Conservation (phyloP, 2,888 invertebrate genomes). For the Strigamia crassipes region DNA sequence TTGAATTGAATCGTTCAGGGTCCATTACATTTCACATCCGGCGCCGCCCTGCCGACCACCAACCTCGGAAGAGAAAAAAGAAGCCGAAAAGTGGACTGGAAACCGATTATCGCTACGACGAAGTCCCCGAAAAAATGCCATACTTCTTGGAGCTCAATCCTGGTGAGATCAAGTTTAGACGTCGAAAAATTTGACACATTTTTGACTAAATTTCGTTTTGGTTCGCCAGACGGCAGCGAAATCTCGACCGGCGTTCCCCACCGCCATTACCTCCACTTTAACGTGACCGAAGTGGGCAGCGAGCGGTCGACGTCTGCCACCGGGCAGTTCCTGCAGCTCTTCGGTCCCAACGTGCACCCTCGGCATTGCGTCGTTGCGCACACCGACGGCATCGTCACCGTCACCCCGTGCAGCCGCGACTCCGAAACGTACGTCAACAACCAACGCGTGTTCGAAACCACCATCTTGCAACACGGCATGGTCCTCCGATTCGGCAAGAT, state of each 20-base stretch:
- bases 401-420: conserved; percentile 90
- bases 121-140: conserved; percentile 61
- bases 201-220: too few species aligned
- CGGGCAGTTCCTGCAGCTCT: conserved; percentile 61
- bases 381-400: conserved; percentile 86
- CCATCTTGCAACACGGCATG: conserved; percentile 73
- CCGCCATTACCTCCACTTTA: conserved; percentile 65
- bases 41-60: conserved; percentile 86
- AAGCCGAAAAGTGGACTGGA: conserved; percentile 62
- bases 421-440: conserved; percentile 95
- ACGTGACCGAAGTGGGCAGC: conserved; percentile 74
- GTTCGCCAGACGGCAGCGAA: conserved; percentile 65
- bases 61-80: conserved; percentile 87
- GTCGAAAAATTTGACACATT: too few species aligned
- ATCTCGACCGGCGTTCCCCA: conserved; percentile 61
- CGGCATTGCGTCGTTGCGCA: conserved; percentile 93
- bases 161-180: conserved; percentile 57
- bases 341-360: conserved; percentile 89
- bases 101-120: conserved; percentile 48
- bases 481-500: conserved; percentile 62
- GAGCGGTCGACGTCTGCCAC: conserved; percentile 63
- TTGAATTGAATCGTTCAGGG: conserved; percentile 65
- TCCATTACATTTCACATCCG: conserved; percentile 97
- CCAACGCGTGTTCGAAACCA: conserved; percentile 87
- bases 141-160: conserved; percentile 81